phyloP scores from a whole-genome alignment of 1,140 invertebrate genomes.

The Venustaconcha ellipsiformis region DNA sequence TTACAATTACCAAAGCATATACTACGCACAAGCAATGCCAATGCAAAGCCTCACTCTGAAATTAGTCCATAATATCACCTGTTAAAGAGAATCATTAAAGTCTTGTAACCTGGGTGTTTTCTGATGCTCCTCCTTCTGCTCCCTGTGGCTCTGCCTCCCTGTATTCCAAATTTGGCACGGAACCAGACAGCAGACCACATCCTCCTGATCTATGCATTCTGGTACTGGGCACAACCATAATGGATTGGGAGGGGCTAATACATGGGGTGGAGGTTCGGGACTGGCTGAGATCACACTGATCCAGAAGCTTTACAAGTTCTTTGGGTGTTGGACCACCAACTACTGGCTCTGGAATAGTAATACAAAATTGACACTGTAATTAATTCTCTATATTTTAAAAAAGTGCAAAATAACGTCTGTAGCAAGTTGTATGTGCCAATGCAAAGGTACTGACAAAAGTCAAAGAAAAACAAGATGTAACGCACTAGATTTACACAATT shows the following conservation, averaged over 20 bases:
- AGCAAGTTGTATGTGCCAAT: too few species aligned
- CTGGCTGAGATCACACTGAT: conserved; percentile 88
- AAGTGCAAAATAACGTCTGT: too few species aligned
- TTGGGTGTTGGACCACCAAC: conserved; percentile 87
- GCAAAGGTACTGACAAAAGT: too few species aligned
- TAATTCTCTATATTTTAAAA: too few species aligned
- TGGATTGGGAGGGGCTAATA: conserved; percentile 82
- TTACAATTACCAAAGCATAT: too few species aligned
- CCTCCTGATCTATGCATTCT: background rate
- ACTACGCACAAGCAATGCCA: too few species aligned
- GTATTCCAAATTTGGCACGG: conserved; percentile 6
- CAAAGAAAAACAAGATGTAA: too few species aligned
- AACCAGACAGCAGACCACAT: background rate
- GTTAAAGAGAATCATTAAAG: conserved; percentile 9
- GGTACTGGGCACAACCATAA: conserved; percentile 30
- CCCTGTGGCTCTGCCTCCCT: background rate
- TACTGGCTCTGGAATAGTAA: conserved; percentile 1
- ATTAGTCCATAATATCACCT: too few species aligned
- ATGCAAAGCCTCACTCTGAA: too few species aligned
- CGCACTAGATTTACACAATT: too few species aligned
- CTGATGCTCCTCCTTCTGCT: background rate
- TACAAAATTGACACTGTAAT: too few species aligned
- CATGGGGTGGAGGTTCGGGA: conserved; percentile 77
- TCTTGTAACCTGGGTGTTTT: conserved; percentile 22
- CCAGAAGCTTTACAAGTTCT: conserved; percentile 89